Base-by-base conservation (phyloP, 2,888 invertebrate species). In the Sthenelais limicola region DNA sequence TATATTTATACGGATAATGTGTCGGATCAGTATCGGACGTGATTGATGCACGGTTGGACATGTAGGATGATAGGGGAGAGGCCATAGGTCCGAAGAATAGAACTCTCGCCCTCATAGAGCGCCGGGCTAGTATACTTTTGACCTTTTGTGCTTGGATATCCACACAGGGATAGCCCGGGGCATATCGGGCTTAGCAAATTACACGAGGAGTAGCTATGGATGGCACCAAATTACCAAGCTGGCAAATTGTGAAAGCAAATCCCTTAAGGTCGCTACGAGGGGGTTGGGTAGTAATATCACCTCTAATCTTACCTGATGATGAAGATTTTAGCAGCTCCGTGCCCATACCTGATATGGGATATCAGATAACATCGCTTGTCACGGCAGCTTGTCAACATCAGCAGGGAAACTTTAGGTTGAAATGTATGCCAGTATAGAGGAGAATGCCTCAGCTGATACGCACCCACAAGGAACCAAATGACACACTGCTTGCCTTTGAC, bases 301-400 rank as follows among this genome's bases (percentile, higher is more conserved):
- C n/a, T 56, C 62, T 62, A 62, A 62, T 62, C 38, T 15, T 35
- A 18, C 24, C 21, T 21, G 15, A 15, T 62, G 62, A 62, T 62
- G 62, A 62, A 62, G 62, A 62, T 62, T 62, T 62, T 62, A 38
- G 62, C 62, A 35, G 62, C 38, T 38, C 21, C 9, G 38, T 15
- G 7, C 21, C 9, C n/a, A 15, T 12, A 35, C 62, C 62, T 43
- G 62, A 62, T 62, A 51, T n/a, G 21, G 62, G 62, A 38, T 35
- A 3, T 62, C 51, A n/a, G 62, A 38, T 62, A 62, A 38, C 62
- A 26, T 28, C n/a, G 21, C 38, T 7, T 24, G 62, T 62, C 62
- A 62, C 18, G 2, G 7, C 33, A 15, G 38, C 38, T 18, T 62
- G 35, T 38, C 62, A 62, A 3, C 35, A 35, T 62, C 35, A 24